A percentile compares a stretch with the other conserved stretches of the same genome.
Conservation (phyloP, 2,888 invertebrate genomes). For the Papilio elwesi region DNA sequence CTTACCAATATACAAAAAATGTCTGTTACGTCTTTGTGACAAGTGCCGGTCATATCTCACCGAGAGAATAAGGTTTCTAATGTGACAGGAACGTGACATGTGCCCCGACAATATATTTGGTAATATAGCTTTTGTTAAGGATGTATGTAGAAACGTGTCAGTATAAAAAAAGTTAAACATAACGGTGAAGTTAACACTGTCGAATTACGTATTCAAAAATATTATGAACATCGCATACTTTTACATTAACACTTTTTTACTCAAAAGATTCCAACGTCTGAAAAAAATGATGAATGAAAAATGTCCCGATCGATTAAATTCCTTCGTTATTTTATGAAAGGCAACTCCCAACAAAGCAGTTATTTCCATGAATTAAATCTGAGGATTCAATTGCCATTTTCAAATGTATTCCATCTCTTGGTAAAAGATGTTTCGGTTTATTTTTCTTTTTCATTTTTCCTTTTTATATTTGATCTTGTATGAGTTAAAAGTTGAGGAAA, state of each 20-base stretch:
- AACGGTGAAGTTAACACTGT: too few species aligned
- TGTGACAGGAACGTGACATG: conserved; percentile 3
- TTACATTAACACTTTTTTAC: too few species aligned
- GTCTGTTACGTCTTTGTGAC: not conserved
- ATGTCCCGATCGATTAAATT: not conserved
- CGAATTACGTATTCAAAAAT: too few species aligned
- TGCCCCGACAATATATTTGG: not conserved
- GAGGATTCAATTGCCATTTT: conserved; percentile 20
- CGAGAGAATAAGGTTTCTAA: not conserved
- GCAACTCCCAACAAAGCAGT: conserved; percentile 15
- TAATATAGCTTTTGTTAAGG: too few species aligned
- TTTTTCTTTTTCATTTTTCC: conserved; percentile 6
- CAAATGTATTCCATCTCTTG: conserved; percentile 9
- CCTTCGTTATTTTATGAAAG: conserved; percentile 6
- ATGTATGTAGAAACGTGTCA: too few species aligned
- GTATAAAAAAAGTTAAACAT: too few species aligned
- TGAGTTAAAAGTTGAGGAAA: not conserved
- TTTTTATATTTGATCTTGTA: not conserved
- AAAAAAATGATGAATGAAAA: too few species aligned
- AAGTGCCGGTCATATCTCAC: not conserved
- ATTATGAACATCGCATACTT: too few species aligned
- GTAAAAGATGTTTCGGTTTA: conserved; percentile 4
- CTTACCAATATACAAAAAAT: not conserved
- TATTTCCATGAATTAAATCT: conserved; percentile 13
- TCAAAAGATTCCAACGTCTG: too few species aligned